Conservation (phyloP, 1,140 invertebrate species). For the Heterodera schachtii region DNA sequence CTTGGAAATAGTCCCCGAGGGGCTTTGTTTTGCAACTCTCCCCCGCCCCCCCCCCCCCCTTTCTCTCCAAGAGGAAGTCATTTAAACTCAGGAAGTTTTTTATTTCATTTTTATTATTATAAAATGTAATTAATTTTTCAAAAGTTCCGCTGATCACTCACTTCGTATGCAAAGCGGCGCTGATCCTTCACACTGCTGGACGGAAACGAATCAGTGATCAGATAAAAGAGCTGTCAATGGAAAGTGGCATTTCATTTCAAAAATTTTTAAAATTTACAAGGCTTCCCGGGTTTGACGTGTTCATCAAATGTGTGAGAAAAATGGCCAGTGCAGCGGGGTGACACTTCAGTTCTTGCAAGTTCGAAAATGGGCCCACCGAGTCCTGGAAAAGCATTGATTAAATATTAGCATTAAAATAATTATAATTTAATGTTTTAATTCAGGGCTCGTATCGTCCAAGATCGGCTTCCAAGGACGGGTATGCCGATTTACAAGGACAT, state of each 20-base stretch:
- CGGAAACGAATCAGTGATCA: conserved; percentile 79
- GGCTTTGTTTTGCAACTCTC: too few relatives aligned
- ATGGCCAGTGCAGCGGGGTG: conserved; percentile 41
- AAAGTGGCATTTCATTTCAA: background rate
- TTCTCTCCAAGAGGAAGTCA: too few relatives aligned
- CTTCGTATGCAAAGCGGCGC: conserved; percentile 95
- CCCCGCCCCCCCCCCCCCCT: too few relatives aligned
- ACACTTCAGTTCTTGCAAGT: conserved; percentile 40
- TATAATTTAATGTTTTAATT: too few relatives aligned
- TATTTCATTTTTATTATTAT: too few relatives aligned
- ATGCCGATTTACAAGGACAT: too few relatives aligned
- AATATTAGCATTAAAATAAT: conserved; percentile 15
- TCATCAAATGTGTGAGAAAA: conserved; percentile 42
- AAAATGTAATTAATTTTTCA: too few relatives aligned
- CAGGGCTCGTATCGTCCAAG: too few relatives aligned
- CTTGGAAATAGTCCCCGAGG: too few relatives aligned
- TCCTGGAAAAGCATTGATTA: conserved; percentile 32
- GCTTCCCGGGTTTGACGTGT: conserved; percentile 46
- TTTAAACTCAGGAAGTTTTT: too few relatives aligned
- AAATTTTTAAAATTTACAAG: conserved; percentile 28
- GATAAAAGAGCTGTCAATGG: conserved; percentile 82
- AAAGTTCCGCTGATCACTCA: too few relatives aligned
- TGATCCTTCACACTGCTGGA: conserved; percentile 82
- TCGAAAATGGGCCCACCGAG: conserved; percentile 36
- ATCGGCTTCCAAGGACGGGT: too few relatives aligned